Evolutionary conservation across 1,140 invertebrate genomes (phyloP).

Genomic region (Theocolax elegans): DNA sequence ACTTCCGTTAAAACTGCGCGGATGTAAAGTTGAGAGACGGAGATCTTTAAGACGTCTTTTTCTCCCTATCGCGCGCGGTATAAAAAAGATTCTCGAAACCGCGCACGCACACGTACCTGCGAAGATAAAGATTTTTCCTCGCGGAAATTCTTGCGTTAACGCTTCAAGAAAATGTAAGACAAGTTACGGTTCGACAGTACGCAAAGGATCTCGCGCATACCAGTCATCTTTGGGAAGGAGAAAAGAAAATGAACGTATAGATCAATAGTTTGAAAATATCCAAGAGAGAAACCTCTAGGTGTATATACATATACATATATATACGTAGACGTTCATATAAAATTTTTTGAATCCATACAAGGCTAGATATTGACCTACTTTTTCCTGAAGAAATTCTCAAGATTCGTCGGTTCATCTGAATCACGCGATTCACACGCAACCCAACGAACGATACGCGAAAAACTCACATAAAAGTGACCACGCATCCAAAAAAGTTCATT

Average conservation of each 20-base stretch:
- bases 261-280: constrained; percentile 26
- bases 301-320: too few relatives aligned
- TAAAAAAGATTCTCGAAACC: neutral
- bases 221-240: neutral
- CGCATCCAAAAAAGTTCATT: neutral
- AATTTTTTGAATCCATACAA: too few relatives aligned
- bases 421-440: too few relatives aligned
- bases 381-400: constrained; percentile 1
- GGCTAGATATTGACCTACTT: constrained; percentile 26
- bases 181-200: neutral
- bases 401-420: neutral
- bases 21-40: neutral
- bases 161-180: neutral
- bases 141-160: neutral
- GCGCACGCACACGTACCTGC: neutral
- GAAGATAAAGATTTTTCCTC: neutral
- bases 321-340: too few relatives aligned
- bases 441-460: too few relatives aligned
- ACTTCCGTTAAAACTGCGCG: neutral
- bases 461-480: neutral
- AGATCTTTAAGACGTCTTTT: neutral
- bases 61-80: neutral
- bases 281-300: too few relatives aligned
- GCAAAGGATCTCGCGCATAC: neutral
- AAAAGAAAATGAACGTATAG: neutral